Conservation (phyloP, 2,113 vertebrate genomes). For the Struthio camelus region DNA sequence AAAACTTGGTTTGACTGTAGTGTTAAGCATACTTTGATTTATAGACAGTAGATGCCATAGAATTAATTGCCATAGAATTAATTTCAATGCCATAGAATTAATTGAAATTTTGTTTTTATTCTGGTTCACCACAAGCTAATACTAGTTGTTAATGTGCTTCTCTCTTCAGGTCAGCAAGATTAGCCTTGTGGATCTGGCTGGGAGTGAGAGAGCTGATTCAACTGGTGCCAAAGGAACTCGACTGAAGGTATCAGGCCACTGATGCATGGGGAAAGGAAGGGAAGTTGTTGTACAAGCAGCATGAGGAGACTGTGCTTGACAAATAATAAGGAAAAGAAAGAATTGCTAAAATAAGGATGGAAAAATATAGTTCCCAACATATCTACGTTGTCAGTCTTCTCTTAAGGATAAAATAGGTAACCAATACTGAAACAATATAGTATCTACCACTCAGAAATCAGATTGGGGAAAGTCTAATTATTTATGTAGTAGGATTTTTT, state of each 20-base stretch:
- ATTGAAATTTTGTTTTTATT: background rate
- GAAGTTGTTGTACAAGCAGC: background rate
- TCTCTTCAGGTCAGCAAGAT: slow-evolving; percentile 95
- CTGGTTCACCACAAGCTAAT: background rate
- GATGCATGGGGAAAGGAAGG: background rate
- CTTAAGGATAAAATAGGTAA: background rate
- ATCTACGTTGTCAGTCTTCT: background rate
- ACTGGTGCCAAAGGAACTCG: slow-evolving; percentile 97
- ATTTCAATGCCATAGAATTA: background rate
- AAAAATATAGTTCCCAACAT: background rate
- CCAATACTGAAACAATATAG: background rate
- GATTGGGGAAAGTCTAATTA: background rate
- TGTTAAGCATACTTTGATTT: background rate
- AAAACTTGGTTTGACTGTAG: background rate
- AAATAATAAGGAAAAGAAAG: background rate
- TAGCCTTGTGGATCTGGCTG: slow-evolving; percentile 96
- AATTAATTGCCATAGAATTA: too few relatives aligned
- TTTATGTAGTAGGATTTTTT: background rate
- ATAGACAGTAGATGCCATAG: background rate
- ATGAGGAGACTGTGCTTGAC: background rate
- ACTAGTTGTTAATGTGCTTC: background rate
- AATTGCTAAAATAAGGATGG: background rate
- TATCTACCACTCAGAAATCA: background rate
- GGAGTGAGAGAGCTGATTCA: slow-evolving; percentile 97
- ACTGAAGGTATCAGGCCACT: slow-evolving; percentile 83